Evolutionary conservation across 2,113 vertebrate species (phyloP), one percentile per base, ranked within the genome.

Genomic region (Orcinus orca): DNA sequence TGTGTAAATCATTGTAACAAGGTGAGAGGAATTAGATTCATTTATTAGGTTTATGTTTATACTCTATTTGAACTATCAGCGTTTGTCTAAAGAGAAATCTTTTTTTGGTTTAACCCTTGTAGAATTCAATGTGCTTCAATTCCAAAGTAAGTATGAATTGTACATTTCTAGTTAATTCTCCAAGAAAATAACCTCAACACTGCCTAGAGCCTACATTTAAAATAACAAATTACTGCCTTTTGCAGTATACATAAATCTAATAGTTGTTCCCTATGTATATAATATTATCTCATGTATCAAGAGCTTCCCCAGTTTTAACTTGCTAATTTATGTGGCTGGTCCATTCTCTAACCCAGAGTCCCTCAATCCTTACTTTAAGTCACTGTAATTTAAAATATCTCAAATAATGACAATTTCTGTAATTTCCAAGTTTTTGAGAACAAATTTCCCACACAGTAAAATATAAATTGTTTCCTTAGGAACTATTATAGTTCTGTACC

Each of bases 351-450:
- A 89, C 33, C 6, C 50, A 93, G n/a, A 88, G 53, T 29, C 29
- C 53, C 95, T 92, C 50, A 62, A 53, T 65, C 36, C 20, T 92
- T 41, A 87, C 31, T 92, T 73, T n/a, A 92, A 77, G 55, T 71
- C 36, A 88, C 26, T 62, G 17, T 88, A 92, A 95, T 92, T 88
- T 84, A 71, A 92, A 97, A 68, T 62, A 90, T 68, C 44, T 65
- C 10, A 73, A 86, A 93, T 93, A 36, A 91, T 50, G 41, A 80
- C 25, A 65, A 85, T 67, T 96, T 87, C 9, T 60, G 1, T 36
- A 76, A 94, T 94, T 90, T 88, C 38, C 60, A 95, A 91, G 31
- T 71, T 93, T 87, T 90, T 86, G 29, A 85, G 47, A 73, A 93
- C 21, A 83, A 55, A 29, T 83, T 92, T 88, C 88, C 58, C 60